These are phyloP conservation scores for Alexandromys fortis DNA, from an alignment of 2,113 vertebrate genomes.

Conservation along the genomic window DNA sequence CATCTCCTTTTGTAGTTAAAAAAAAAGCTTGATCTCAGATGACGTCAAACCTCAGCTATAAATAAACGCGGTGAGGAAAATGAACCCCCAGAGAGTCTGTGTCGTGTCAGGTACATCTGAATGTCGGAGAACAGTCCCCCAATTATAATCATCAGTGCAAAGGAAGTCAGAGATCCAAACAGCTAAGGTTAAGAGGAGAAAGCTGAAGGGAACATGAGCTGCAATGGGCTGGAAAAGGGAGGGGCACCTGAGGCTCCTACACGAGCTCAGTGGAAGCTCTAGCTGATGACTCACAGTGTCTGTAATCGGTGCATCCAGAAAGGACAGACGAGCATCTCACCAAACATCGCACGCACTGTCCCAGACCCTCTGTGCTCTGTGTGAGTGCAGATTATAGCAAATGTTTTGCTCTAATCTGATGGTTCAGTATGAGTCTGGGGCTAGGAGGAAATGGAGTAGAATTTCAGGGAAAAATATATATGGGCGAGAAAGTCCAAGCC, in stretches of 20 bases:
- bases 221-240: slow-evolving; percentile 43
- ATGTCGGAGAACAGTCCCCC: slow-evolving; percentile 59
- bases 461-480: not conserved
- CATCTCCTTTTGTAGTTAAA: slow-evolving; percentile 52
- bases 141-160: slow-evolving; percentile 69
- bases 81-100: slow-evolving; percentile 66
- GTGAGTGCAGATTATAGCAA: not conserved
- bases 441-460: not conserved
- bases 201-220: slow-evolving; percentile 6
- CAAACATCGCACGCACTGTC: not conserved
- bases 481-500: not conserved
- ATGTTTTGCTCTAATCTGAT: not conserved
- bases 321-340: slow-evolving; percentile 45
- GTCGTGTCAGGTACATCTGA: slow-evolving; percentile 72
- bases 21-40: slow-evolving; percentile 51
- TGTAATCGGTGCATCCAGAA: slow-evolving; percentile 37
- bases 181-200: slow-evolving; percentile 49
- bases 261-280: slow-evolving; percentile 17
- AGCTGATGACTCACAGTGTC: slow-evolving; percentile 63
- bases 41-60: slow-evolving; percentile 74
- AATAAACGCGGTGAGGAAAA: slow-evolving; percentile 69
- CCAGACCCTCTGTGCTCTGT: not conserved
- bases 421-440: not conserved
- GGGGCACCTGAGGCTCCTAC: not conserved
- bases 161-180: slow-evolving; percentile 47